Base-by-base conservation (phyloP, 92 coral and sea anemone genomes). In the Palythoa heliodiscus region DNA sequence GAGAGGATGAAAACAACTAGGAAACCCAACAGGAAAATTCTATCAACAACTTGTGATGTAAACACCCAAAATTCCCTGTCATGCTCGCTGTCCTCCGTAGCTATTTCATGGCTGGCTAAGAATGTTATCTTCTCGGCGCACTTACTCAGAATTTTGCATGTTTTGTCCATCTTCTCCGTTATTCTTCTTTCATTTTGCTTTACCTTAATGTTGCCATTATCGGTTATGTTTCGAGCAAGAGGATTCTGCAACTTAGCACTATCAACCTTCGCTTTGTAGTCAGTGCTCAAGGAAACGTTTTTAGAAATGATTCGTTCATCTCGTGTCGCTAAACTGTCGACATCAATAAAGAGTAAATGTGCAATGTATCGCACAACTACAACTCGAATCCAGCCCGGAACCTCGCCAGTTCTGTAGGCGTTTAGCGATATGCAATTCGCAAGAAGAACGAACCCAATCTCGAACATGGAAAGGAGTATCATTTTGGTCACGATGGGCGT, bases 21-120 rank as follows among this genome's bases (percentile, higher is more conserved):
- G 71, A 93, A 92, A 8, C 90, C 13, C 13, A 93, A 67, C 60
- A 93, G 83, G 73, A 93, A 93, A 14, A 89, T 20, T 7, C 93
- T 88, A 82, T 93, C 98, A 50, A 83, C 80, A 4, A 93, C 83
- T 24, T 86, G 88, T 38, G 93, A 93, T 4, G 80, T 86, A 72
- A 83, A 93, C 54, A 89, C 76, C 98, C 95, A 89, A 64, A 93
- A 93, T 84, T 93, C 98, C 43, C 88, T 76, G 83, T 90, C 92
- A 1, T 23, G 25, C 39, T 87, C 92, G n/a, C 29, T 50, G 5
- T 90, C 86, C 20, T 82, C 90, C 14, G 86, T 77, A 48, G 86
- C 80, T 0, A 87, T 76, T 12, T 91, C 84, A 2, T 89, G 84
- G 68, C 70, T 76, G 1, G 92, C 95, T 3, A 93, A 83, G 24